These are phyloP conservation scores for Toxotes lorentzi DNA, from an alignment of 2,797 vertebrate genomes.

Conservation along the genomic window DNA sequence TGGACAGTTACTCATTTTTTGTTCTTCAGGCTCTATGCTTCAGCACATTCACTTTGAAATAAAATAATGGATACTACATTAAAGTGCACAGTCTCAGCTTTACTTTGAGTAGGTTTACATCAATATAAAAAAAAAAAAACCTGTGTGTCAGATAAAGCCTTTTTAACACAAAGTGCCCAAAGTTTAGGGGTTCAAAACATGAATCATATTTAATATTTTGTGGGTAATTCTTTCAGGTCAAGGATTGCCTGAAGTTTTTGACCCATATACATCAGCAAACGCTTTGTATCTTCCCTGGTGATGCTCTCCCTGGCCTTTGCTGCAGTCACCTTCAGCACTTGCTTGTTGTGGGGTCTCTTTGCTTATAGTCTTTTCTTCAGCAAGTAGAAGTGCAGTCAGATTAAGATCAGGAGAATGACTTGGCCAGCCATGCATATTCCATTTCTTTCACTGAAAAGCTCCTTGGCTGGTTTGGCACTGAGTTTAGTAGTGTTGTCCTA, in stretches of 20 bases:
- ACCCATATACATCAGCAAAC: no score
- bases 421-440: background rate
- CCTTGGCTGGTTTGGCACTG: background rate
- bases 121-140: background rate
- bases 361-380: background rate
- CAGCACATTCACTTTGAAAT: background rate
- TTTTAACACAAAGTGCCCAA: background rate
- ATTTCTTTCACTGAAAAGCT: background rate
- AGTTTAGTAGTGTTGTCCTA: background rate
- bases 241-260: background rate
- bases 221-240: background rate
- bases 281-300: background rate
- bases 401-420: background rate
- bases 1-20: background rate
- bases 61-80: background rate
- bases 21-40: background rate
- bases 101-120: background rate
- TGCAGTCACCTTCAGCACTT: background rate
- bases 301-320: background rate
- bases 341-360: background rate
- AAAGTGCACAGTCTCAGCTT: background rate
- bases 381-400: background rate
- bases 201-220: slow-evolving; percentile 4
- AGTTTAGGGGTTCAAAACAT: background rate
- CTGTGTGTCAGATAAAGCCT: background rate